phyloP scores from a whole-genome alignment of 2,113 vertebrate species.

The Chaetops frenatus region DNA sequence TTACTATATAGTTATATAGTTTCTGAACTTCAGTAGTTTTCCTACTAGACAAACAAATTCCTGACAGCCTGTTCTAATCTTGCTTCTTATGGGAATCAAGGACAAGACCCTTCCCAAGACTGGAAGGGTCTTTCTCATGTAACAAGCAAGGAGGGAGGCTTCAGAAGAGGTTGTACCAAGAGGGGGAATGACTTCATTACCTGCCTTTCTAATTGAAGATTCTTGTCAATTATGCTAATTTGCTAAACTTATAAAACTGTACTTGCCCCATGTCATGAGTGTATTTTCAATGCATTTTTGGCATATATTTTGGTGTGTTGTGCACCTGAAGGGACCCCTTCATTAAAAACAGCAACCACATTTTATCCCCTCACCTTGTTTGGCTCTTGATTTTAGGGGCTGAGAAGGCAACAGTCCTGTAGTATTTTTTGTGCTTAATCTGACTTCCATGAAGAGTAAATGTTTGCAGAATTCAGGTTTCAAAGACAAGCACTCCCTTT shows the following conservation, averaged over 20 bases:
- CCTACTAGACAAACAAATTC: background rate
- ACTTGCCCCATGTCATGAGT: accelerated
- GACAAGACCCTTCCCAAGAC: background rate
- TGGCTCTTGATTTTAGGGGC: background rate
- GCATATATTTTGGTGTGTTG: accelerated
- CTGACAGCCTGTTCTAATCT: background rate
- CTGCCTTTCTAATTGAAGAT: background rate
- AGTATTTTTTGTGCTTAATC: background rate
- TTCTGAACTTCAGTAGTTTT: background rate
- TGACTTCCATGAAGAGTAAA: background rate
- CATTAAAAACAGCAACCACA: accelerated
- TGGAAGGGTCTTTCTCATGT: background rate
- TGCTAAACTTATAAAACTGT: background rate
- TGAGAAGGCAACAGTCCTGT: background rate
- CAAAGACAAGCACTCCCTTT: background rate
- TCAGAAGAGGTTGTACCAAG: background rate
- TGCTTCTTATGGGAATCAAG: background rate
- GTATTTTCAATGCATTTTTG: accelerated
- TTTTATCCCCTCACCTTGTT: background rate
- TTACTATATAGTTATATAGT: background rate
- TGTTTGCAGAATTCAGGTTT: background rate
- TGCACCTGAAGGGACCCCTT: background rate
- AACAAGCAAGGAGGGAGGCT: background rate
- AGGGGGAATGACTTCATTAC: background rate
- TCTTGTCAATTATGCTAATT: background rate